Evolutionary conservation across 30 jellyfish, hydroid and myxozoan genomes (phyloP), one percentile per base, ranked within the genome.

Genomic region (Aurelia aurita): DNA sequence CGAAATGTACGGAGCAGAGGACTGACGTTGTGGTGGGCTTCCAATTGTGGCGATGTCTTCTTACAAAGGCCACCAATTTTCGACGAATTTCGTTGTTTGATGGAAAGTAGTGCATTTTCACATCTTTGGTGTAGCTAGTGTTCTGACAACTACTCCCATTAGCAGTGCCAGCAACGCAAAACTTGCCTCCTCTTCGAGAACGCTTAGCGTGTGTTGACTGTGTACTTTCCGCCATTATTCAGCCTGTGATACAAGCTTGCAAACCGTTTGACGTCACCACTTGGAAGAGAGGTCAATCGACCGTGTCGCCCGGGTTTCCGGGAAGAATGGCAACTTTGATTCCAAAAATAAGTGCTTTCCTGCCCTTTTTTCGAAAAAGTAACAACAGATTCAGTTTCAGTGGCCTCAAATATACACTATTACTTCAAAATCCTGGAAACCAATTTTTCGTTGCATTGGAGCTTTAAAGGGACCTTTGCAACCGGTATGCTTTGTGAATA

Each of bases 111-210:
- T 54, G 66, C 66, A 54, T 54, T 54, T 54, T 54, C 3, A 54
- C 66, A 54, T 7, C 66, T 54, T 54, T 7, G 66, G 5, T 1
- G 66, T 16, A 54, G 25, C n/a, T n/a, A n/a, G n/a, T n/a, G n/a
- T n/a, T n/a, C n/a, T n/a, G n/a, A n/a, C n/a, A n/a, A n/a, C n/a
- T 54, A 54, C 66, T 54, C 3, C 66, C 66, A 2, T 54, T 54
- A 1, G 66, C 3, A 54, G 66, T 54, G 66, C 66, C 66, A 54
- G 66, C 66, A 54, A 54, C 66, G 66, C 66, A 54, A 54, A 54
- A 54, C 66, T 54, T 54, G 3, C 66, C 66, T 2, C 66, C 66
- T 54, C 66, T 54, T 19, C 66, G 66, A 54, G 66, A 54, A 54
- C 5, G 66, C 66, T n/a, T n/a, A n/a, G n/a, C n/a, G n/a, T n/a